Conservation (phyloP, 2,113 vertebrate genomes). For the Camarhynchus parvulus region DNA sequence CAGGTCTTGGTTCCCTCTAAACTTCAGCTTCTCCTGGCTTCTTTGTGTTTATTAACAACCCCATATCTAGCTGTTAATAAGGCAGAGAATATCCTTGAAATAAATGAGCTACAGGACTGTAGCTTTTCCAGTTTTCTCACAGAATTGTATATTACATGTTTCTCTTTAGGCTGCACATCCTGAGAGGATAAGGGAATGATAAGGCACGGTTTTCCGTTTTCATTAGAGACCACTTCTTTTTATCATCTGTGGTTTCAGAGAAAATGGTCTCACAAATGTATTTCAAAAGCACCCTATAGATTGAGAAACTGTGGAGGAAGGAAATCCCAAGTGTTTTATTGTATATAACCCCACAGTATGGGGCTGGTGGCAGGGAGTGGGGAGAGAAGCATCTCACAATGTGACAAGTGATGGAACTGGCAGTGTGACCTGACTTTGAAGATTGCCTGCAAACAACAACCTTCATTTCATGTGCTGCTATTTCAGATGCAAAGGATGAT, state of each 20-base stretch:
- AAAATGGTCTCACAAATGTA: background rate
- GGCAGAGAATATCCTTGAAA: background rate
- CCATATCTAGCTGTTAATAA: background rate
- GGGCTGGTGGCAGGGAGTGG: too few relatives aligned
- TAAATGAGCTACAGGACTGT: background rate
- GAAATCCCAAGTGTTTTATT: background rate
- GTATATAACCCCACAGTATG: background rate
- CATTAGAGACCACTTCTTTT: background rate
- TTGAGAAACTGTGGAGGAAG: background rate
- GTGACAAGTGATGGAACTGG: background rate
- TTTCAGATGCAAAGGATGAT: background rate
- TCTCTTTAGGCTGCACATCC: background rate
- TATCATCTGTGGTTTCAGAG: background rate
- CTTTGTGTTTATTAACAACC: background rate
- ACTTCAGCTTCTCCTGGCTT: background rate
- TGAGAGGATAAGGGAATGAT: background rate
- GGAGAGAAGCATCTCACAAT: background rate
- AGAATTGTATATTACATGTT: background rate
- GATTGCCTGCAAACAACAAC: background rate
- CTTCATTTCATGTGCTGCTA: background rate
- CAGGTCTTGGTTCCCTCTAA: background rate
- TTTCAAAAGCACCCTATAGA: background rate
- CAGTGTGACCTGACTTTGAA: background rate
- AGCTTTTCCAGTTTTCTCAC: background rate
- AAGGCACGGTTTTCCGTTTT: background rate